Evolutionary conservation across 1,140 invertebrate genomes (phyloP), one percentile per base, ranked within the genome.

Genomic region (Ceratosolen fusciceps): DNA sequence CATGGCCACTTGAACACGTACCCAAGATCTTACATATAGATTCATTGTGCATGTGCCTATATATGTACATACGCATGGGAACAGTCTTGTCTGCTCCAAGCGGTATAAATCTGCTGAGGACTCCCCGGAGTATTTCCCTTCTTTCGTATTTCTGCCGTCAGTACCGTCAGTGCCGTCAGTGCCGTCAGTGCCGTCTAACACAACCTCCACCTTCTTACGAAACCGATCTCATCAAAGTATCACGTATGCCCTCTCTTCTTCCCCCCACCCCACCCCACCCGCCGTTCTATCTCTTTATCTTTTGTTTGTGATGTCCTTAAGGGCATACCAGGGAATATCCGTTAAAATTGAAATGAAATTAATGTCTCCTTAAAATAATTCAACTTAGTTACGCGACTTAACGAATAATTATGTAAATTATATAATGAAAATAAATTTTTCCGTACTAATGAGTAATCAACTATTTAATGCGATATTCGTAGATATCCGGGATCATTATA

Each of bases 91-190:
- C 85, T 87, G 82, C 86, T 83, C 85, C 83, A 84, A 84, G 83
- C 82, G 84, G 83, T 85, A 90, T 89, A 89, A 90, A 90, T 89
- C 88, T 88, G 87, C 87, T 85, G 88, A 88, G 85, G 85, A 86
- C 84, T 89, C 89, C 88, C 88, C 76, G 74, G 87, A 84, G 89
- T 86, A 85, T 89, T 86, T 88, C 86, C 85, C 85, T 86, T 85
- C 84, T 87, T 87, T 85, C 83, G 83, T 56, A 80, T 65, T 56
- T 81, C 82, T 67, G 79, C 24, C 56, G 1, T 14, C 67, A 8
- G 67, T 49, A 12, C 5, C 39, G 24, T 47, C 24, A n/a, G n/a
- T n/a, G n/a, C n/a, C n/a, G n/a, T n/a, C n/a, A n/a, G n/a, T 67
- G 79, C 24, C 56, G 1, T 14, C 67, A 8, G 67, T 49, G 24